Conservation (phyloP, 2,797 vertebrate species). For the Kryptolebias ocellatus region DNA sequence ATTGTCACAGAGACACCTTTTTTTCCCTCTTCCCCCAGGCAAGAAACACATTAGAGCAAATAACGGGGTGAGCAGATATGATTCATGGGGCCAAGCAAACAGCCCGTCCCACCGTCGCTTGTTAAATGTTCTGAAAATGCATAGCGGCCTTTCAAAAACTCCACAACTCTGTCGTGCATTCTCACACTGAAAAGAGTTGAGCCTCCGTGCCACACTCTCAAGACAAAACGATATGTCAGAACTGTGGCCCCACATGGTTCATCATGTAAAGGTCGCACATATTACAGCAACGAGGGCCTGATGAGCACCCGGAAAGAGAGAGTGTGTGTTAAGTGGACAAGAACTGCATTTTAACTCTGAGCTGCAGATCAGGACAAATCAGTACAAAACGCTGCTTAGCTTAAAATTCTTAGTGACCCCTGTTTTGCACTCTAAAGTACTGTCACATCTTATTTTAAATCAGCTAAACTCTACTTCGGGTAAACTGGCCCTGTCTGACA, state of each 20-base stretch:
- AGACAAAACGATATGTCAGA: conserved; percentile 80
- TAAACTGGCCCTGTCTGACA: conserved; percentile 6
- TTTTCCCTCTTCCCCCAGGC: conserved; percentile 28
- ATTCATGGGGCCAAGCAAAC: conserved; percentile 43
- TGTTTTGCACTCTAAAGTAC: conserved; percentile 22
- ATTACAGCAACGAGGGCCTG: conserved; percentile 59
- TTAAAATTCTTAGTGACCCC: conserved; percentile 5
- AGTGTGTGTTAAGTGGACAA: conserved; percentile 37
- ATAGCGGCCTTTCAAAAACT: conserved; percentile 75
- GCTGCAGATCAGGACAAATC: conserved; percentile 42
- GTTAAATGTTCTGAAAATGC: conserved; percentile 74
- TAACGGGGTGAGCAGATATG: conserved; percentile 48
- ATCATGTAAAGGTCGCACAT: conserved; percentile 81
- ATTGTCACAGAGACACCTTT: conserved; percentile 16
- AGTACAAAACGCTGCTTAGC: conserved; percentile 40
- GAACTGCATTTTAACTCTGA: conserved; percentile 43
- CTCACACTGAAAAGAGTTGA: conserved; percentile 60
- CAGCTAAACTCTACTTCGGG: not conserved
- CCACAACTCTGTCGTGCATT: conserved; percentile 69
- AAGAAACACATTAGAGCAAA: conserved; percentile 42
- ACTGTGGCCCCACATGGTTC: conserved; percentile 61
- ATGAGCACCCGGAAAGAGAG: conserved; percentile 57
- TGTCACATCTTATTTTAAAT: conserved; percentile 11
- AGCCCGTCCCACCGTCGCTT: conserved; percentile 51
- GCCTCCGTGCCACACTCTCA: conserved; percentile 69